A percentile compares a stretch with the other conserved stretches of the same genome.
Evolutionary conservation across 2,113 vertebrate species (phyloP).

Genomic region (Octodon degus): DNA sequence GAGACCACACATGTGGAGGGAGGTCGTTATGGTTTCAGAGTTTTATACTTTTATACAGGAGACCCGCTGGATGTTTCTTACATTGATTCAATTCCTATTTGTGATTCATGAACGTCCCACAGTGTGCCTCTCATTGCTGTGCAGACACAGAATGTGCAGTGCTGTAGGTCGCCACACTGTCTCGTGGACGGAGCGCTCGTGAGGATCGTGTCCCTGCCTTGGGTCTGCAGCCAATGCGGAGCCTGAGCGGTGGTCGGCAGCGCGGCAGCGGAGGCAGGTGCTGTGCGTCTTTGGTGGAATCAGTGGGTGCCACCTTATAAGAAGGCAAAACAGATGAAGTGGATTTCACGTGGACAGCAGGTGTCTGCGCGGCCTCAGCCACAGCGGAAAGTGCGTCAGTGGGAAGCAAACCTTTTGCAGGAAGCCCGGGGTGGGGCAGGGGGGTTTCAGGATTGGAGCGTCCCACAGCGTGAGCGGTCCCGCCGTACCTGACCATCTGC

Average conservation of each 20-base stretch:
- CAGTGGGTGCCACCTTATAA: background rate
- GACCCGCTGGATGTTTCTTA: background rate
- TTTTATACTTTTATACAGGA: background rate
- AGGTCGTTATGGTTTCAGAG: background rate
- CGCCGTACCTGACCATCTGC: background rate
- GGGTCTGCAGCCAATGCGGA: too few species aligned
- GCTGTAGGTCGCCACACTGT: too few species aligned
- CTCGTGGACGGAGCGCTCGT: too few species aligned
- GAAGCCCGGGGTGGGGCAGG: background rate
- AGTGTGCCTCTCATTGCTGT: background rate
- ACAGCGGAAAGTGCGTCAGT: background rate
- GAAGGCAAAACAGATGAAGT: background rate
- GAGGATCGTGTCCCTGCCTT: too few species aligned
- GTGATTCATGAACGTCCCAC: background rate
- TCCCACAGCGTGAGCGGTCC: background rate
- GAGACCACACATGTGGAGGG: background rate
- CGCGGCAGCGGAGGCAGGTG: background rate
- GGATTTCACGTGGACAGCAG: background rate
- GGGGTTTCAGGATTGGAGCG: background rate
- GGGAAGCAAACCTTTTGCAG: background rate
- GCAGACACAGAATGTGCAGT: background rate
- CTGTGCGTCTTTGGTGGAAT: background rate
- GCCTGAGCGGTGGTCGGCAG: background rate
- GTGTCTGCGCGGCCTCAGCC: background rate
- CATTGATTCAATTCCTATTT: background rate